Percentiles rank a stretch among this genome's conserved stretches.
Conservation (phyloP, 92 coral and sea anemone species). For the Parazoanthus darwini region DNA sequence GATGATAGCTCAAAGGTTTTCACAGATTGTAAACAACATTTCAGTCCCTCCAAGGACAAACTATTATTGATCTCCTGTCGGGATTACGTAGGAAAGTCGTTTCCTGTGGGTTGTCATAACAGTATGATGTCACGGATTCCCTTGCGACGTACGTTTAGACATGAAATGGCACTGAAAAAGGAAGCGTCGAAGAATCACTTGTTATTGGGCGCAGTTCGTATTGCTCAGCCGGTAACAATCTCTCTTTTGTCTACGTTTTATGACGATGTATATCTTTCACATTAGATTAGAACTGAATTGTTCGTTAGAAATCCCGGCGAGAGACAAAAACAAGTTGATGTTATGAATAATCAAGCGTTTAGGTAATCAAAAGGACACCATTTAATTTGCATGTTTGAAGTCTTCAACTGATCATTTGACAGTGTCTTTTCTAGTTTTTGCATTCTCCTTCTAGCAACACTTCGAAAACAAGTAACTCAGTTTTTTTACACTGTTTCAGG, state of each 20-base stretch:
- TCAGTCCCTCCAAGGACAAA: neutral
- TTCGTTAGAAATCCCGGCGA: neutral
- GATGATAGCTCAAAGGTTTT: neutral
- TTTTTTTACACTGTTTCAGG: neutral
- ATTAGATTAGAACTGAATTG: neutral
- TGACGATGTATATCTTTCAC: neutral
- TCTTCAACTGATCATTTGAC: too few relatives aligned
- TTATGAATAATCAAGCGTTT: neutral
- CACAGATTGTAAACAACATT: constrained; percentile 7
- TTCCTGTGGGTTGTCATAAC: constrained; percentile 23
- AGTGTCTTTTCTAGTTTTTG: too few relatives aligned
- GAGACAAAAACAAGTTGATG: neutral
- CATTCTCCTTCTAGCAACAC: neutral
- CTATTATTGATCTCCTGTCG: neutral
- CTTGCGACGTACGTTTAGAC: neutral
- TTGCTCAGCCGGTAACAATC: neutral
- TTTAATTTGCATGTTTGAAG: neutral
- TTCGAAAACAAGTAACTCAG: neutral
- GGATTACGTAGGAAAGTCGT: constrained; percentile 5
- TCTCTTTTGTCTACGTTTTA: neutral
- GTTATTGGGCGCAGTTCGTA: neutral
- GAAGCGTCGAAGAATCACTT: neutral
- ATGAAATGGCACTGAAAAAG: neutral
- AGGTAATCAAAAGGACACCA: neutral
- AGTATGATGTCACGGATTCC: constrained; percentile 19